Evolutionary conservation across 2,113 vertebrate genomes (phyloP), one percentile per base, ranked within the genome.

Genomic region (Telmatochromis sp.): DNA sequence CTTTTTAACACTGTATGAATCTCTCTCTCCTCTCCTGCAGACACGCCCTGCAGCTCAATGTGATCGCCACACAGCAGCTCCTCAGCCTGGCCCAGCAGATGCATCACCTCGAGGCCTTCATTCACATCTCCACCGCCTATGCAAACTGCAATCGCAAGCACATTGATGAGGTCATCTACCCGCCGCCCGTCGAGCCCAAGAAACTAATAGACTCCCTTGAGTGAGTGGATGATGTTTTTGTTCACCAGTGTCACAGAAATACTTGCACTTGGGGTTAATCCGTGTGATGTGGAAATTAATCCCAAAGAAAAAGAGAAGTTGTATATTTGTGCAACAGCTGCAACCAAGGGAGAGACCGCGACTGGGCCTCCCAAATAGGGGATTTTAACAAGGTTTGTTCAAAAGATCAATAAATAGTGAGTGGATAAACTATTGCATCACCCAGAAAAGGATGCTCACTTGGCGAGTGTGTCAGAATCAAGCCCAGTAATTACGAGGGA

Each of bases 81-180:
- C 93, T 99, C 7, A 75, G 94, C 73, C 96, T 99, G 95, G 98
- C 98, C 15, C 96, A 93, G 83, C 97, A 97, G 96, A 99, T 99
- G 98, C 95, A 96, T 45, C 97, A 97, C 82, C 97, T 99, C 0
- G 96, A 98, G 91, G 98, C 97, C 93, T 99, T 99, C 95, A 94
- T 99, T 82, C 98, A 99, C 90, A 95, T 99, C 95, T 99, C 98
- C 87, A 99, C 98, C 0, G 98, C 98, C 93, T 99, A 97, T 89
- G 97, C 98, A 87, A 98, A 99, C 93, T 99, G 98, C 73, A 96
- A 99, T 93, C 96, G 97, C 87, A 97, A 94, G 54, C 95, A 97
- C 96, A 99, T 99, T 14, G 98, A 99, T 2, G 98, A 99, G 93
- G 89, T 99, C 91, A 96, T 99, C 95, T 99, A 99, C 91, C 97